phyloP scores from a whole-genome alignment of 64 coral and sea anemone species.

The Pocillopora verrucosa region DNA sequence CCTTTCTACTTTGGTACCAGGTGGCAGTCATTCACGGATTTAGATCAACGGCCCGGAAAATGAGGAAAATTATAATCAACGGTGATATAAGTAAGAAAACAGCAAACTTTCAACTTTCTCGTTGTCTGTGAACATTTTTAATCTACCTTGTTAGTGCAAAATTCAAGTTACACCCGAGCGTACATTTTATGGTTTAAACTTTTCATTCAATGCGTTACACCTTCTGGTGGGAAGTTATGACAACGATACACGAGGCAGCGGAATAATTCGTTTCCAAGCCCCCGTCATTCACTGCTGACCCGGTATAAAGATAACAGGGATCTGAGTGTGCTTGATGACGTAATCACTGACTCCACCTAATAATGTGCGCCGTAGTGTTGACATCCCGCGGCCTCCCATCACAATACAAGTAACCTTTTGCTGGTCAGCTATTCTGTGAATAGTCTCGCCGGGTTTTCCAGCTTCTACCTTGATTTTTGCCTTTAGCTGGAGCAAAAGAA shows the following conservation, averaged over 20 bases:
- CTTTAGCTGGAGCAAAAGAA: constrained; percentile 12
- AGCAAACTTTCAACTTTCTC: too few relatives aligned
- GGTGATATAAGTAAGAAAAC: too few relatives aligned
- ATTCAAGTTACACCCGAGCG: too few relatives aligned
- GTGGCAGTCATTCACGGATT: too few relatives aligned
- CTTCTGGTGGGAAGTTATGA: too few relatives aligned
- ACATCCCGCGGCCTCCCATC: constrained; percentile 63
- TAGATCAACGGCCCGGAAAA: too few relatives aligned
- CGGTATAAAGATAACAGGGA: constrained; percentile 55
- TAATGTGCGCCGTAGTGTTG: constrained; percentile 48
- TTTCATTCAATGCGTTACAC: too few relatives aligned
- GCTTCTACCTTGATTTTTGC: constrained; percentile 41
- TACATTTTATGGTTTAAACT: too few relatives aligned
- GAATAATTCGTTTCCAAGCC: background rate
- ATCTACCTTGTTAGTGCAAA: too few relatives aligned
- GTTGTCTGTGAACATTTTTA: too few relatives aligned
- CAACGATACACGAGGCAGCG: background rate
- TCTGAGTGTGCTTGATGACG: constrained; percentile 66
- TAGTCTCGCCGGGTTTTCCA: constrained; percentile 46
- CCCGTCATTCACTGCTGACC: background rate
- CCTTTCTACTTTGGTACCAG: too few relatives aligned
- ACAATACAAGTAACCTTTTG: constrained; percentile 48
- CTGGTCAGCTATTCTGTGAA: constrained; percentile 34
- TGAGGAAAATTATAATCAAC: too few relatives aligned
- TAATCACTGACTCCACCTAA: constrained; percentile 77